A percentile compares a stretch with the other conserved stretches of the same genome.
Evolutionary conservation across 2,113 vertebrate species (phyloP).

Genomic region (Puma concolor): DNA sequence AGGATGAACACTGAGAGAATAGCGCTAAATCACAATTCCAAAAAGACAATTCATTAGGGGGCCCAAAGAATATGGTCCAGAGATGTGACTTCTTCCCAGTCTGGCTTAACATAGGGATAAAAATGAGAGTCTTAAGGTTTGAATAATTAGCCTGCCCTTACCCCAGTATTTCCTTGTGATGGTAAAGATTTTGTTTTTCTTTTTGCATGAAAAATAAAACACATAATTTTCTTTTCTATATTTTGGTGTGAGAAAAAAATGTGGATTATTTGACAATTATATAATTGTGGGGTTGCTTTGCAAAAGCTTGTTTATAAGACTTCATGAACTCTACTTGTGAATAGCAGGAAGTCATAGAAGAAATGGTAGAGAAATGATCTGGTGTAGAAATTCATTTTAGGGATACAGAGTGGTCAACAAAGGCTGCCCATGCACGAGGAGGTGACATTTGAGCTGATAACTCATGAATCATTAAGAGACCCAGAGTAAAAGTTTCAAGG

Average conservation of each 20-base stretch:
- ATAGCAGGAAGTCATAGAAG: not conserved
- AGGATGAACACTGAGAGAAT: not conserved
- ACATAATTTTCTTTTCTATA: not conserved
- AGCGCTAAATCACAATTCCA: slow-evolving; percentile 12
- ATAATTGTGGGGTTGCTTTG: not conserved
- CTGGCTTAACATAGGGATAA: not conserved
- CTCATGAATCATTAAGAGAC: not conserved
- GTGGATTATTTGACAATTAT: not conserved
- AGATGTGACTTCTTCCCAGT: not conserved
- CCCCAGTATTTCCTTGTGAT: not conserved
- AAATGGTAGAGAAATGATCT: slow-evolving; percentile 20
- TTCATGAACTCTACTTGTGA: not conserved
- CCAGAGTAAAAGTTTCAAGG: not conserved
- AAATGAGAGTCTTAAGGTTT: not conserved
- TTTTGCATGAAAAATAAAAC: not conserved
- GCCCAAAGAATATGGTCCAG: not conserved
- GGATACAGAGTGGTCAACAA: not conserved
- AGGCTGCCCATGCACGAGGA: not conserved
- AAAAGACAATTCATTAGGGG: not conserved
- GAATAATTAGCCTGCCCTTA: not conserved
- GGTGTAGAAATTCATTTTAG: not conserved
- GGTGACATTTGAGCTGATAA: not conserved
- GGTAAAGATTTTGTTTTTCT: not conserved
- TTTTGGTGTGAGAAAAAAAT: not conserved
- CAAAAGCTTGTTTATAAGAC: not conserved